phyloP scores from a whole-genome alignment of 2,113 vertebrate species.

The Passer domesticus region DNA sequence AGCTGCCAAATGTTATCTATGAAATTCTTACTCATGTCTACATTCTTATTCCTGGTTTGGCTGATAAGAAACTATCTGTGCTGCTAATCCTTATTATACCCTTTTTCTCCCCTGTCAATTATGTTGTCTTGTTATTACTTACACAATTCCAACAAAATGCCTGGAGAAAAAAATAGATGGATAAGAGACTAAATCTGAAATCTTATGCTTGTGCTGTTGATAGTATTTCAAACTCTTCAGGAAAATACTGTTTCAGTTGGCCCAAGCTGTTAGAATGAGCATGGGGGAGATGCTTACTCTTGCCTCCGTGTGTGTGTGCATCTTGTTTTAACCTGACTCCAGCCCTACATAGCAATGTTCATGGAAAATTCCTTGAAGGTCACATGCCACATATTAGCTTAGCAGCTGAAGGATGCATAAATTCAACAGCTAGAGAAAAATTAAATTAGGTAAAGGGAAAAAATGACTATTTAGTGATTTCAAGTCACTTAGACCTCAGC shows the following conservation, averaged over 20 bases:
- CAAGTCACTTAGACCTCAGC: constrained; percentile 7
- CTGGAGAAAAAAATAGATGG: background rate
- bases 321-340: background rate
- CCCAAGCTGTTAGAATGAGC: background rate
- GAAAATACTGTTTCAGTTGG: background rate
- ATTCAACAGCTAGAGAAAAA: background rate
- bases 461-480: background rate
- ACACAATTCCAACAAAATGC: background rate
- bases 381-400: background rate
- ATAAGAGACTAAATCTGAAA: background rate
- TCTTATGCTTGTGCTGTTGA: background rate
- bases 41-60: background rate
- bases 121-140: background rate
- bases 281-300: background rate
- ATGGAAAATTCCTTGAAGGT: background rate
- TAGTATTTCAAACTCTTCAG: background rate
- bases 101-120: background rate
- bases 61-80: background rate
- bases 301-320: background rate
- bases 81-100: background rate
- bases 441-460: background rate
- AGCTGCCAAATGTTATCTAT: background rate
- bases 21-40: background rate
- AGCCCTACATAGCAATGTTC: background rate
- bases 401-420: background rate